Base-by-base conservation (phyloP, 2,888 invertebrate genomes). In the Argynnis bischoffii region DNA sequence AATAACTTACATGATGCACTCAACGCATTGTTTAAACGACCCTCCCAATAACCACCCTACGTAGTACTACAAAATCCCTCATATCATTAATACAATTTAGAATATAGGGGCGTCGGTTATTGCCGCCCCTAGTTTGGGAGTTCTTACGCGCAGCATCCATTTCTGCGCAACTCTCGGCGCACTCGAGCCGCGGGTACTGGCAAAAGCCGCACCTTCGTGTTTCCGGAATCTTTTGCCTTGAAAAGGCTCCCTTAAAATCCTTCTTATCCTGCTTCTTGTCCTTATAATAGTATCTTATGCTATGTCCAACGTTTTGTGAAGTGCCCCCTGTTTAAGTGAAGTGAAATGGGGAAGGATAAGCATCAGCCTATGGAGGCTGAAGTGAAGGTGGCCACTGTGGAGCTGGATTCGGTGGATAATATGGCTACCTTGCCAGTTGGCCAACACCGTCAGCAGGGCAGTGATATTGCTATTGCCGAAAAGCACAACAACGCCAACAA, bases 391-490 rank as follows among this genome's bases (percentile, higher is more conserved):
- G 96, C 97, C 78, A 97, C 97, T 70, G 97, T 97, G 79, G 97
- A 97, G 90, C 94, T 97, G 81, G 97, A 97, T 91, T 94, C 96
- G 76, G 95, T 96, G 78, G 97, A 97, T 94, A 97, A 97, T 85
- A 97, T 97, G 95, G 97, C 97, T 87, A 97, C 97, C 55, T 94
- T 97, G 88, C 97, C 97, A 78, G 97, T 97, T 70, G 96, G 96
- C 72, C 95, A 96, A 82, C 95, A 95, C 83, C 94, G 94, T 79
- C 94, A 94, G 80, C 93, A 93, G 78, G 95, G 95, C 76, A 95
- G 95, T 79, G 96, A 95, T 83, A 94, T 94, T 81, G 95, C 95
- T 75, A 95, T 95, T 77, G 96, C 96, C 67, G 97, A 97, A 89
- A 96, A 96, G 90, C 96, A 96, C 86, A 96, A 96, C 86, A 95